Base-by-base conservation (phyloP, 2,113 vertebrate genomes). In the Embiotoca jacksoni region DNA sequence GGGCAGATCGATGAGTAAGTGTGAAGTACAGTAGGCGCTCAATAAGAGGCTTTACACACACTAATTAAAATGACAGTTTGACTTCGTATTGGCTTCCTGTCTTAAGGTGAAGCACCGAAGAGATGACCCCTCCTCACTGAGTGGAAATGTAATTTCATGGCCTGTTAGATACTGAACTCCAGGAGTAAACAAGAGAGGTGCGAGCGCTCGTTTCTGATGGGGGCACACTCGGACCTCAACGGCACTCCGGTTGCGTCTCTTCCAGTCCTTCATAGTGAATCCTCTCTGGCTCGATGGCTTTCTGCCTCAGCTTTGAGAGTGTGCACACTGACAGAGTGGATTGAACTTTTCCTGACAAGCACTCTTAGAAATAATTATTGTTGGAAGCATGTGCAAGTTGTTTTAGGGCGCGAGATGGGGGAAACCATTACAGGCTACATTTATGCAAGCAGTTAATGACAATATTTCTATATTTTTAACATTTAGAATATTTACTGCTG, bases 141-240 rank as follows among this genome's bases (percentile, higher is more conserved):
- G 83, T 83, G 90, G 89, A 92, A 93, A 84, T 90, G 84, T 91
- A 93, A 93, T 94, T 94, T 92, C 91, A 93, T 82, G 90, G 92
- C 74, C 89, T 89, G 91, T 91, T 93, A 88, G 86, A 90, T 86
- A 72, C 60, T 71, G 74, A 89, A 90, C 73, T 84, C 62, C 47
- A 50, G 76, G 59, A 79, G 88, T 90, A 90, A 91, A 92, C 85
- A 86, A 23, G 56, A 65, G 80, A 72, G 71, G 82, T 74, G 79
- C 78, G 62, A 60, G 65, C 7, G 57, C 67, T 81, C 23, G 4
- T 30, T 31, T 87, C 66, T 74, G 72, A 78, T 37, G 39, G 78
- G 78, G 80, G 52, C 66, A 59, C n/a, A 47, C 60, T 78, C 46
- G 3, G 76, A 80, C 78, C 72, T 58, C 66, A 30, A 23, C 55